phyloP scores from a whole-genome alignment of 1,140 invertebrate species.

The Lepidurus couesii region DNA sequence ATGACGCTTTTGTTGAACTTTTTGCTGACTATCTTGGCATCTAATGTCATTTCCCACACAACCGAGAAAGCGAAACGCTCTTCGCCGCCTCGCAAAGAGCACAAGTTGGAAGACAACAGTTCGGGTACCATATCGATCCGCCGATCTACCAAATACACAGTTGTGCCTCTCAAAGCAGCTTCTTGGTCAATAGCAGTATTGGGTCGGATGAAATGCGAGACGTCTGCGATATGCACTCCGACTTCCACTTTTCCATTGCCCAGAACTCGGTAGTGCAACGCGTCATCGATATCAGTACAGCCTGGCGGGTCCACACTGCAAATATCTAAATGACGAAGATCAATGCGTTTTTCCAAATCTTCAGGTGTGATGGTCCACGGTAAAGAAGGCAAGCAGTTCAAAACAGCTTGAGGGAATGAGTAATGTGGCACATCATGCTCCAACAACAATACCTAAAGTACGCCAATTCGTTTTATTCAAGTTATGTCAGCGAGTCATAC shows the following conservation, averaged over 20 bases:
- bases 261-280: constrained; percentile 78
- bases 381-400: constrained; percentile 81
- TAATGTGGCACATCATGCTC: constrained; percentile 97
- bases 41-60: constrained; percentile 79
- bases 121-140: constrained; percentile 88
- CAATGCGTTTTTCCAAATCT: constrained; percentile 65
- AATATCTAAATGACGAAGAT: constrained; percentile 76
- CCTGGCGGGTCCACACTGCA: constrained; percentile 98
- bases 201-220: constrained; percentile 86
- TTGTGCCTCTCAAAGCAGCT: constrained; percentile 75
- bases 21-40: constrained; percentile 76
- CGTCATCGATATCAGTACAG: constrained; percentile 99
- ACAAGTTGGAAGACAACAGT: constrained; percentile 84
- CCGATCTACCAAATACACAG: constrained; percentile 83
- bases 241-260: constrained; percentile 72
- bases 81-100: constrained; percentile 73
- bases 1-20: constrained; percentile 92
- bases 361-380: constrained; percentile 79
- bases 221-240: constrained; percentile 93
- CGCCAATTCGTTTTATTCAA: background rate
- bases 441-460: constrained; percentile 62
- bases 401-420: constrained; percentile 87
- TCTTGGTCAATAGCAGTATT: constrained; percentile 81
- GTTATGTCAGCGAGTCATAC: background rate
- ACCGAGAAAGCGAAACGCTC: constrained; percentile 90